These are phyloP conservation scores for Acanthurus lineatus DNA, from an alignment of 2,797 vertebrate species.

Conservation along the genomic window DNA sequence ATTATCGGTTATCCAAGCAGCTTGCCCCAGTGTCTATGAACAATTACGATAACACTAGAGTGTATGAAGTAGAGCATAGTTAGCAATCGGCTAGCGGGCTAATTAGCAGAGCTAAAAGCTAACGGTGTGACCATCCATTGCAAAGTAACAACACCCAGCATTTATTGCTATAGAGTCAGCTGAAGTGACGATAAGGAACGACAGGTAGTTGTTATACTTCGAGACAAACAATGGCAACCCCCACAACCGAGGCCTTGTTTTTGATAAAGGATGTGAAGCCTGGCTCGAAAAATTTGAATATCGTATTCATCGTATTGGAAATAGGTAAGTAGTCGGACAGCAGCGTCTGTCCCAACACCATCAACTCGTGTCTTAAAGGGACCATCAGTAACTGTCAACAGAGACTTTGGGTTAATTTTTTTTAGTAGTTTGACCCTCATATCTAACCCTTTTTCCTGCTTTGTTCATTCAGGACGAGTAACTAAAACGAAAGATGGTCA, in stretches of 20 bases:
- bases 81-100: conserved; percentile 54
- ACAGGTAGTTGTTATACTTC: not conserved
- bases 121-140: conserved; percentile 22
- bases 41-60: not conserved
- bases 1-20: not conserved
- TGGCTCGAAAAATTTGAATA: conserved; percentile 97
- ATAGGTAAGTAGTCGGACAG: conserved; percentile 92
- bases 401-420: too few relatives aligned
- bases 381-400: not conserved
- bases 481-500: conserved; percentile 99
- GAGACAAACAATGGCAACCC: conserved; percentile 82
- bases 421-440: not conserved
- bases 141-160: conserved; percentile 2
- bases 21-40: not conserved
- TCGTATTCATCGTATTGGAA: conserved; percentile 99
- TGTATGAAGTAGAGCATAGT: not conserved
- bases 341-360: conserved; percentile 7
- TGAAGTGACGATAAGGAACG: conserved; percentile 1
- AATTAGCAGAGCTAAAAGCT: conserved; percentile 59
- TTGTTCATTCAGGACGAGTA: conserved; percentile 89
- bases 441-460: not conserved
- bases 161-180: conserved; percentile 5
- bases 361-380: conserved; percentile 70
- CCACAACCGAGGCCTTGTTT: conserved; percentile 88
- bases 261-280: conserved; percentile 98